Evolutionary conservation across 37 sponge, comb jelly and placozoan genomes (phyloP).

Genomic region (Hexactinellida sp.): DNA sequence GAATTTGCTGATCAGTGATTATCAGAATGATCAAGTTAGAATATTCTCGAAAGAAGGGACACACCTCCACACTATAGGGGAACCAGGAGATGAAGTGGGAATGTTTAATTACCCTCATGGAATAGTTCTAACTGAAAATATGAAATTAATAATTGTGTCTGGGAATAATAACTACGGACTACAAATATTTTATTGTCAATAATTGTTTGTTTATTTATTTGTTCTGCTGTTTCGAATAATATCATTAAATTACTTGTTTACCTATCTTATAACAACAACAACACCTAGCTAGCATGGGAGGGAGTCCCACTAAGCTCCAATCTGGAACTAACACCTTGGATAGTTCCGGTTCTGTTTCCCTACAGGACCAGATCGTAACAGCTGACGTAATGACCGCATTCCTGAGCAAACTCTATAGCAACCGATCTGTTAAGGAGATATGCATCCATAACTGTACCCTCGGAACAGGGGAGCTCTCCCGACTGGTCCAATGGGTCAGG

Average conservation of each 20-base stretch:
- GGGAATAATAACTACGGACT: not conserved
- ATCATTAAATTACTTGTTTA: too few species aligned
- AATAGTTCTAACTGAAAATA: not conserved
- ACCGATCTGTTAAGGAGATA: not conserved
- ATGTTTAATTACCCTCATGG: not conserved
- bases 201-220: not conserved
- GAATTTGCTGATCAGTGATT: not conserved
- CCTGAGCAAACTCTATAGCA: not conserved
- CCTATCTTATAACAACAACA: not conserved
- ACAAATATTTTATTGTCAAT: not conserved
- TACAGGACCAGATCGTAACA: not conserved
- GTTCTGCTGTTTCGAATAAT: not conserved
- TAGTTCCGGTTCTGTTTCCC: not conserved
- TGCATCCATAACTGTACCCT: not conserved
- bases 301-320: not conserved
- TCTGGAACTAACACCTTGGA: not conserved
- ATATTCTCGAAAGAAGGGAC: not conserved
- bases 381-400: not conserved
- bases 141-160: not conserved
- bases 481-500: not conserved
- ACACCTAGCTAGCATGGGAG: too few species aligned
- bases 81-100: not conserved
- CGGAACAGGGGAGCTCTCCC: not conserved
- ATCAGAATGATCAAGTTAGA: not conserved
- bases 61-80: not conserved